Evolutionary conservation across 2,888 invertebrate species (phyloP).

Genomic region (Aphidoletes aphidimyza): DNA sequence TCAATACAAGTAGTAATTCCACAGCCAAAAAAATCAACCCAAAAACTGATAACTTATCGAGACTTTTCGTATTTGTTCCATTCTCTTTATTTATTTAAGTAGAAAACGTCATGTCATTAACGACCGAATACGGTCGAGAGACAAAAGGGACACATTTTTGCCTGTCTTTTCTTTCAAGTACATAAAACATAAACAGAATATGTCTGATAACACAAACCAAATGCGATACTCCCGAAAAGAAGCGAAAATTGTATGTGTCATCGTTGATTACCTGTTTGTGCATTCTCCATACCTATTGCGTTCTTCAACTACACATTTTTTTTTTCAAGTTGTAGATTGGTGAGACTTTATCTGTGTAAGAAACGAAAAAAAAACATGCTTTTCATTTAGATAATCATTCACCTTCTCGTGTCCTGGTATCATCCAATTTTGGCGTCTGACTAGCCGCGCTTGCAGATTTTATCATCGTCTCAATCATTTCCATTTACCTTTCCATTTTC

Average conservation of each 20-base stretch:
- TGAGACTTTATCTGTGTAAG: not conserved
- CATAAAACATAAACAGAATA: not conserved
- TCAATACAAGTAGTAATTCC: no score
- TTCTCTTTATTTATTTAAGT: no score
- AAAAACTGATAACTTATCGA: no score
- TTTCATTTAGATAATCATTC: conserved; percentile 38
- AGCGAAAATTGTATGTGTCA: conserved; percentile 16
- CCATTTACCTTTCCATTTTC: not conserved
- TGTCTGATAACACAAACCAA: conserved; percentile 9
- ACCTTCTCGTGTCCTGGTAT: not conserved
- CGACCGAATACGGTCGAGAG: not conserved
- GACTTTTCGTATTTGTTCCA: no score
- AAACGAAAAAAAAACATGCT: not conserved
- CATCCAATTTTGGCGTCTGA: not conserved
- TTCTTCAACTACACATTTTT: not conserved
- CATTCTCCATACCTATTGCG: not conserved
- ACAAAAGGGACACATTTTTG: not conserved
- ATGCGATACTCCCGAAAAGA: not conserved
- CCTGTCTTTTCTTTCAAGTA: not conserved
- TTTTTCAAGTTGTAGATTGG: not conserved
- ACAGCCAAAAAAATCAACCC: no score
- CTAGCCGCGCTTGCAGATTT: not conserved
- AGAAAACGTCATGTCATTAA: not conserved
- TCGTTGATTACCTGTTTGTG: not conserved
- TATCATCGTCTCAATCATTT: not conserved